Conservation (phyloP, 2,797 vertebrate species). For the Notamacropus eugenii region DNA sequence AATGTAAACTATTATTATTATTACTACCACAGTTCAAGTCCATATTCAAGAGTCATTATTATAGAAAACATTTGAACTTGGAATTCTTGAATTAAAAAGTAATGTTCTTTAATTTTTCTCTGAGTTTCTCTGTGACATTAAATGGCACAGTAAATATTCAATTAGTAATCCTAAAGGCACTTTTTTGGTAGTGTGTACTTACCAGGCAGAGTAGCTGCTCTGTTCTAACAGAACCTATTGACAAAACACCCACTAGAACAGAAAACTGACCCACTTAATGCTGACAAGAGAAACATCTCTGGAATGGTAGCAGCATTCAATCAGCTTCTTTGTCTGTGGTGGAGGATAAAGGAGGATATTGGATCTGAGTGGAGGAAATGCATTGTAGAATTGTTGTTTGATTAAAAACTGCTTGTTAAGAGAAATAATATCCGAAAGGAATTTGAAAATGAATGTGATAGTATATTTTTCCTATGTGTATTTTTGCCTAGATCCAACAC, state of each 20-base stretch:
- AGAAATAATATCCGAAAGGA: not conserved
- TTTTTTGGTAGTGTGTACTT: slow-evolving; percentile 57
- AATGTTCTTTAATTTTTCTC: not conserved
- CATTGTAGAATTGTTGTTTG: slow-evolving; percentile 51
- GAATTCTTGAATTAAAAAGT: slow-evolving; percentile 32
- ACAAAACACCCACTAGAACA: slow-evolving; percentile 72
- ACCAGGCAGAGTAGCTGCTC: slow-evolving; percentile 57
- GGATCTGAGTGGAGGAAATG: slow-evolving; percentile 22
- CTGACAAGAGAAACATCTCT: slow-evolving; percentile 64
- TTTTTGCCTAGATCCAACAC: not conserved
- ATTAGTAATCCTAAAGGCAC: slow-evolving; percentile 37
- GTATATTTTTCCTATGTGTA: not conserved
- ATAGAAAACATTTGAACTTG: slow-evolving; percentile 45
- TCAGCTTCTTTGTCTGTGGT: slow-evolving; percentile 52
- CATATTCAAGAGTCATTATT: slow-evolving; percentile 19
- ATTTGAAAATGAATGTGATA: not conserved
- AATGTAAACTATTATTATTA: not conserved
- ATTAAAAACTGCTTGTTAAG: slow-evolving; percentile 43
- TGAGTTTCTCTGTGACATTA: slow-evolving; percentile 30
- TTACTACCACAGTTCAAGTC: not conserved
- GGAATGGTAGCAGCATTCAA: slow-evolving; percentile 49
- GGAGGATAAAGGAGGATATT: slow-evolving; percentile 27
- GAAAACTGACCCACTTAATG: slow-evolving; percentile 76
- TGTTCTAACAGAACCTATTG: slow-evolving; percentile 65
- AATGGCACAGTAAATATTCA: slow-evolving; percentile 46